A percentile compares a stretch with the other conserved stretches of the same genome.
Evolutionary conservation across 2,113 vertebrate species (phyloP).

Genomic region (Desmodus rotundus): DNA sequence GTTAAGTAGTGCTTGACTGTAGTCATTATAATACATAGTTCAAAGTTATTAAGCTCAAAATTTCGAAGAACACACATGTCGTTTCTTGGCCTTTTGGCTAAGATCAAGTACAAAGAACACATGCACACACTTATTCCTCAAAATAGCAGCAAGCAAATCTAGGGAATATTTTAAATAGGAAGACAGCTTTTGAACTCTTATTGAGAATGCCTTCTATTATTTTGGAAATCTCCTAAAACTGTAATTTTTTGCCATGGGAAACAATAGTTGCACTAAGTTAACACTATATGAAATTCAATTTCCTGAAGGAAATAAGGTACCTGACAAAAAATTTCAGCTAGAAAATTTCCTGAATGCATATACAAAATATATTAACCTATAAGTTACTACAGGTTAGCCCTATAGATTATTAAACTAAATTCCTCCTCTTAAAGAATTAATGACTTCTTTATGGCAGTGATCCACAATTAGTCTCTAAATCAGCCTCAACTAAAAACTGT

Average conservation of each 20-base stretch:
- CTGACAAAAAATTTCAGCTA: neutral
- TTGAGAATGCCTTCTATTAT: neutral
- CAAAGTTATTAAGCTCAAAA: neutral
- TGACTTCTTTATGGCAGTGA: neutral
- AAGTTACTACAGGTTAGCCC: neutral
- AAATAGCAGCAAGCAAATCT: neutral
- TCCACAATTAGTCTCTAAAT: slow-evolving; percentile 25
- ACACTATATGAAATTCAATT: neutral
- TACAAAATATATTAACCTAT: neutral
- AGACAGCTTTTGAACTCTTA: neutral
- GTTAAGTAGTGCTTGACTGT: neutral
- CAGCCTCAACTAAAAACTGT: neutral
- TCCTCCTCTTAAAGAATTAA: slow-evolving; percentile 5
- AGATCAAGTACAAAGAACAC: neutral
- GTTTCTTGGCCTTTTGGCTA: neutral
- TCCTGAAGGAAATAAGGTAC: neutral
- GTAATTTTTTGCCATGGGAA: neutral
- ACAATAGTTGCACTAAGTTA: neutral
- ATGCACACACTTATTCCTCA: neutral
- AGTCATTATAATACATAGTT: neutral
- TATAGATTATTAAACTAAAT: neutral
- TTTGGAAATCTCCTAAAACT: neutral
- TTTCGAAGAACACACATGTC: neutral
- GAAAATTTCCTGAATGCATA: neutral
- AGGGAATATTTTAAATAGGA: neutral